These are phyloP conservation scores for Cricetomys ansorgei DNA, from an alignment of 2,113 vertebrate species.

Conservation along the genomic window DNA sequence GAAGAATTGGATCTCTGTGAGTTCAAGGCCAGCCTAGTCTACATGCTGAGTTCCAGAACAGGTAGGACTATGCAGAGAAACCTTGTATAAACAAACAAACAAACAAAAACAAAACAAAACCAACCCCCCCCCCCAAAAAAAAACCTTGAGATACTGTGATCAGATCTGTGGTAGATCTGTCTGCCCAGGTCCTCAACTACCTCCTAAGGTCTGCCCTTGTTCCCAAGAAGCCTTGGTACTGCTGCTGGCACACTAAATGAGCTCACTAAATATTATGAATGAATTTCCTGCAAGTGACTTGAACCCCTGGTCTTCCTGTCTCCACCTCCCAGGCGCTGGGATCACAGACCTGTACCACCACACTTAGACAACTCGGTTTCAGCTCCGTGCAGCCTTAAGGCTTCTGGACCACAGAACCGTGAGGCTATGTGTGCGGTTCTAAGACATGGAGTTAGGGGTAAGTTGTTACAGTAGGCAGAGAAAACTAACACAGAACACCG, in stretches of 20 bases:
- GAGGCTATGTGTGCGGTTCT: neutral
- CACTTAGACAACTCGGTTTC: neutral
- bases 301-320: neutral
- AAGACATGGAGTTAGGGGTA: neutral
- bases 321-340: neutral
- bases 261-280: neutral
- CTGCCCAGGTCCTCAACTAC: neutral
- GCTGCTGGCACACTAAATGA: neutral
- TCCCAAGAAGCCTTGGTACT: accelerated
- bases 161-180: neutral
- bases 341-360: neutral
- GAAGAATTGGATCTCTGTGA: neutral
- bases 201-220: neutral
- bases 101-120: too few species aligned
- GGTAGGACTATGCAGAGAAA: neutral
- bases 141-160: neutral
- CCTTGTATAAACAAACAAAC: neutral
- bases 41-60: neutral
- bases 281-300: neutral
- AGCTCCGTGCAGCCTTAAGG: neutral
- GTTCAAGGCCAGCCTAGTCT: neutral
- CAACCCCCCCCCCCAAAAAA: too few species aligned
- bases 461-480: neutral
- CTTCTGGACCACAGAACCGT: neutral
- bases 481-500: neutral